Evolutionary conservation across 2,113 vertebrate species (phyloP).

Genomic region (Thalassoma bifasciatum): DNA sequence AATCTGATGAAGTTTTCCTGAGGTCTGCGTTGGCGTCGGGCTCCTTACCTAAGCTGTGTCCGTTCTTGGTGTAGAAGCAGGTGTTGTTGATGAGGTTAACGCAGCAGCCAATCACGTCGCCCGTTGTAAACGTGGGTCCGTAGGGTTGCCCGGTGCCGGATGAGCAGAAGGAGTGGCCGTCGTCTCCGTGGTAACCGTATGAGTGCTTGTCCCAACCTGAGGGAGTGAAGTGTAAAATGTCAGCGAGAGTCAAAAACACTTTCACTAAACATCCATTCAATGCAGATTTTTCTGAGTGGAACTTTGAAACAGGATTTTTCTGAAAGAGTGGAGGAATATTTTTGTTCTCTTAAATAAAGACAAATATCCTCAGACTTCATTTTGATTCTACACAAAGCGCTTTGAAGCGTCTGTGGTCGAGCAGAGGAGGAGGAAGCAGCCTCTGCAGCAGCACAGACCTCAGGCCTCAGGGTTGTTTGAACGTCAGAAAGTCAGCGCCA

Average conservation of each 20-base stretch:
- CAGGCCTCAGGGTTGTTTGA: slow-evolving; percentile 15
- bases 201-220: slow-evolving; percentile 99
- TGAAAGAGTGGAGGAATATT: too few species aligned
- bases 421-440: not conserved
- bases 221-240: not conserved
- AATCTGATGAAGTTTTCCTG: too few species aligned
- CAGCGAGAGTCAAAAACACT: not conserved
- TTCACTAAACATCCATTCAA: too few species aligned
- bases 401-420: not conserved
- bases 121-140: slow-evolving; percentile 97
- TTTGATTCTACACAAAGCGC: not conserved
- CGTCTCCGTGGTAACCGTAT: slow-evolving; percentile 97
- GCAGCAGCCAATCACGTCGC: slow-evolving; percentile 98
- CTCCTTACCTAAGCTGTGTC: slow-evolving; percentile 92
- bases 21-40: too few species aligned
- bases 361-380: not conserved
- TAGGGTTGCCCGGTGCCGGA: slow-evolving; percentile 97
- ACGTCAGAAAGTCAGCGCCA: slow-evolving; percentile 8
- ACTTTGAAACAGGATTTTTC: too few species aligned
- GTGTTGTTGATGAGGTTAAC: slow-evolving; percentile 99
- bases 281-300: too few species aligned
- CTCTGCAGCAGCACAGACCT: slow-evolving; percentile 11
- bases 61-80: slow-evolving; percentile 98
- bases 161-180: slow-evolving; percentile 98
- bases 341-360: too few species aligned